These are phyloP conservation scores for Mimumesa dahlbomi DNA, from an alignment of 2,888 invertebrate species.

Conservation along the genomic window DNA sequence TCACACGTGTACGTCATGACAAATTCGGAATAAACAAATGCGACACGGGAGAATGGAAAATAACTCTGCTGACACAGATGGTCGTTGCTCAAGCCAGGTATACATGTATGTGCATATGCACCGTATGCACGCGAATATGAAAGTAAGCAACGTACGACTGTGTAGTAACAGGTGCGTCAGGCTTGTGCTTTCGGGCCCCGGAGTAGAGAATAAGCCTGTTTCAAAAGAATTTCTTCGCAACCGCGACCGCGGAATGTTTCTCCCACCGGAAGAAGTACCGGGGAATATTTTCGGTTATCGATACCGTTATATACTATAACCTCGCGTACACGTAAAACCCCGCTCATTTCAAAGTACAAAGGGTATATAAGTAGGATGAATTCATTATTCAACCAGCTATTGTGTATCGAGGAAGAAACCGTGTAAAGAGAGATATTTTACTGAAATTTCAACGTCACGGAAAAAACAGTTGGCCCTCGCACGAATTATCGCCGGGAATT, in stretches of 20 bases:
- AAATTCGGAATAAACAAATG: conserved; percentile 63
- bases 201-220: conserved; percentile 41
- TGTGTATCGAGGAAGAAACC: too few relatives aligned
- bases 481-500: too few relatives aligned
- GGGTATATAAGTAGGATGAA: too few relatives aligned
- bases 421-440: too few relatives aligned
- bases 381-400: too few relatives aligned
- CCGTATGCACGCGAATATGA: conserved; percentile 46
- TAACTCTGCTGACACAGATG: conserved; percentile 62
- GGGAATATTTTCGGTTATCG: conserved; percentile 23
- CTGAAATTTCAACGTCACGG: too few relatives aligned
- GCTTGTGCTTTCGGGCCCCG: conserved; percentile 48
- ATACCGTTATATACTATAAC: conserved; percentile 27
- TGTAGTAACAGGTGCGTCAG: conserved; percentile 59
- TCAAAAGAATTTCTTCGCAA: conserved; percentile 48
- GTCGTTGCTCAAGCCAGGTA: conserved; percentile 48
- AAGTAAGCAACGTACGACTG: conserved; percentile 56
- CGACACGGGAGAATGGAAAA: conserved; percentile 66
- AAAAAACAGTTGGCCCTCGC: too few relatives aligned
- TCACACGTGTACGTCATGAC: conserved; percentile 44
- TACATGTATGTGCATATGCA: conserved; percentile 12
- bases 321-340: conserved; percentile 13
- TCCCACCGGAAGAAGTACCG: conserved; percentile 20
- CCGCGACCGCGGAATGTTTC: conserved; percentile 47
- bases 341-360: too few relatives aligned